phyloP scores from a whole-genome alignment of 2,113 vertebrate genomes.

The Hystrix brachyura region DNA sequence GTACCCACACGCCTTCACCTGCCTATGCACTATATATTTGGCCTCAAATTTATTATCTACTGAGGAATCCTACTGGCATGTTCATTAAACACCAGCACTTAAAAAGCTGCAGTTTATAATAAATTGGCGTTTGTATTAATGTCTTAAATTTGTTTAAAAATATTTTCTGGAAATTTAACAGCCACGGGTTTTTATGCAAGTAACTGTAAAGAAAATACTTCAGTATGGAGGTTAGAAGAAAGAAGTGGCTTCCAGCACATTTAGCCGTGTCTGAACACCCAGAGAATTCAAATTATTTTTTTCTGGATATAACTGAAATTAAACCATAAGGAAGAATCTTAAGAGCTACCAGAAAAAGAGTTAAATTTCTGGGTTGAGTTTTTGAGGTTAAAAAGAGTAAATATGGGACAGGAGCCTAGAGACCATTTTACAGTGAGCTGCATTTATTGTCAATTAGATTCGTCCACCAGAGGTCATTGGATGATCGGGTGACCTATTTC shows the following conservation, averaged over 20 bases:
- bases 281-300: background rate
- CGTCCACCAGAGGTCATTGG: conserved; percentile 88
- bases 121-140: background rate
- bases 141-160: background rate
- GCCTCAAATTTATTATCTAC: background rate
- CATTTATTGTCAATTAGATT: conserved; percentile 84
- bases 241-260: background rate
- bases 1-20: background rate
- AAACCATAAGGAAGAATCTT: background rate
- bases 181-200: background rate
- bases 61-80: background rate
- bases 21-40: background rate
- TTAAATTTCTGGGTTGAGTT: background rate
- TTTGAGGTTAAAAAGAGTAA: conserved; percentile 67
- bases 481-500: conserved; percentile 86
- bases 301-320: background rate
- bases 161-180: background rate
- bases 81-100: background rate
- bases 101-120: background rate
- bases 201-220: background rate
- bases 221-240: background rate
- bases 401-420: conserved; percentile 66
- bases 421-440: conserved; percentile 55
- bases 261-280: background rate
- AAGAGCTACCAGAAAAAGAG: background rate